Percentiles rank a stretch among this genome's conserved stretches.
Evolutionary conservation across 37 sponge, comb jelly and placozoan species (phyloP).

Genomic region (Agelas oroides): DNA sequence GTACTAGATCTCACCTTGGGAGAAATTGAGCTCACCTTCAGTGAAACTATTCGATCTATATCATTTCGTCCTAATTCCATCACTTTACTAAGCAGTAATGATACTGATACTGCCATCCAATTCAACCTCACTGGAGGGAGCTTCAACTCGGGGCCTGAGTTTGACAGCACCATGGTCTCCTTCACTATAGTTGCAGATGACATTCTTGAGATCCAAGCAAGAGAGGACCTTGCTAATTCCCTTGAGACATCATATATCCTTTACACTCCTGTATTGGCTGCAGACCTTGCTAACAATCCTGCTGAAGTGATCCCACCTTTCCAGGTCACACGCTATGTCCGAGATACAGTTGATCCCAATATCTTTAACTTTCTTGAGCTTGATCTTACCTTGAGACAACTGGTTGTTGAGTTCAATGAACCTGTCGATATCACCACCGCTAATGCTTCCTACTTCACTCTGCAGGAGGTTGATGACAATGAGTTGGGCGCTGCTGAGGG

Average conservation of each 20-base stretch:
- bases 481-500: not conserved
- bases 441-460: conserved; percentile 48
- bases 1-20: conserved; percentile 63
- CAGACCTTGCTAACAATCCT: conserved; percentile 60
- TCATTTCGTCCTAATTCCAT: conserved; percentile 67
- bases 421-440: conserved; percentile 72
- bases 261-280: conserved; percentile 52
- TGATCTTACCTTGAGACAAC: conserved; percentile 37
- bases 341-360: conserved; percentile 66
- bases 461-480: conserved; percentile 54
- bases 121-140: conserved; percentile 68
- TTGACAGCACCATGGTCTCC: conserved; percentile 36
- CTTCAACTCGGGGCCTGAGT: not conserved
- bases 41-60: conserved; percentile 64
- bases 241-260: conserved; percentile 62
- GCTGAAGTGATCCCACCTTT: conserved; percentile 39
- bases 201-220: conserved; percentile 66
- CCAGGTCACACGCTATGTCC: conserved; percentile 41
- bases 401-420: conserved; percentile 74
- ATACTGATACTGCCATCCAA: not conserved
- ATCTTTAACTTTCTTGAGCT: conserved; percentile 67
- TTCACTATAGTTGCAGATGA: conserved; percentile 56
- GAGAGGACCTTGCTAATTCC: conserved; percentile 69
- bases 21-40: conserved; percentile 64
- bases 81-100: conserved; percentile 49